Evolutionary conservation across 2,113 vertebrate species (phyloP).

Genomic region (Cairina moschata): DNA sequence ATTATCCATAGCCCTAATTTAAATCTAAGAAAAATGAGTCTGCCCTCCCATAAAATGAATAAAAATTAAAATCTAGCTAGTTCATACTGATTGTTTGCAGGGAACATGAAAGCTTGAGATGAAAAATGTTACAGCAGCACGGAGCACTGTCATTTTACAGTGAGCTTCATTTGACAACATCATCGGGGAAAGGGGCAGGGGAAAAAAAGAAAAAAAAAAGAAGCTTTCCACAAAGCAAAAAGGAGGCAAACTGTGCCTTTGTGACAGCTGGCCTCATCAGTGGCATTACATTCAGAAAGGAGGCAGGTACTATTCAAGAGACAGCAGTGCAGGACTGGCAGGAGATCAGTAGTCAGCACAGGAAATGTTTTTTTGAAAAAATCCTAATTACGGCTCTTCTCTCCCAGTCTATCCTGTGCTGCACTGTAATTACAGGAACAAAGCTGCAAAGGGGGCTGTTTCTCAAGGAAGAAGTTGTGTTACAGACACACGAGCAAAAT

Average conservation of each 20-base stretch:
- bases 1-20: neutral
- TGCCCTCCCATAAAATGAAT: neutral
- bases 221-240: neutral
- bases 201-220: too few relatives aligned
- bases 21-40: neutral
- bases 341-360: neutral
- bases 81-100: neutral
- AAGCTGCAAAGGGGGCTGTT: neutral
- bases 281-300: neutral
- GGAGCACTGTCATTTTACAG: neutral
- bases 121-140: neutral
- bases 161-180: neutral
- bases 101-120: neutral
- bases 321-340: neutral
- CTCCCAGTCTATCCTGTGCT: neutral
- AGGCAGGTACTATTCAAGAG: neutral
- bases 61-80: neutral
- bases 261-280: neutral
- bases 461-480: neutral
- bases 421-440: constrained; percentile 1
- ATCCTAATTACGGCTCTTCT: constrained; percentile 3
- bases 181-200: neutral
- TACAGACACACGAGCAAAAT: neutral
- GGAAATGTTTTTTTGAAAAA: neutral
- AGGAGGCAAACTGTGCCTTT: neutral